phyloP scores from a whole-genome alignment of 2,113 vertebrate species.

The Tretioscincus oriximinensis region DNA sequence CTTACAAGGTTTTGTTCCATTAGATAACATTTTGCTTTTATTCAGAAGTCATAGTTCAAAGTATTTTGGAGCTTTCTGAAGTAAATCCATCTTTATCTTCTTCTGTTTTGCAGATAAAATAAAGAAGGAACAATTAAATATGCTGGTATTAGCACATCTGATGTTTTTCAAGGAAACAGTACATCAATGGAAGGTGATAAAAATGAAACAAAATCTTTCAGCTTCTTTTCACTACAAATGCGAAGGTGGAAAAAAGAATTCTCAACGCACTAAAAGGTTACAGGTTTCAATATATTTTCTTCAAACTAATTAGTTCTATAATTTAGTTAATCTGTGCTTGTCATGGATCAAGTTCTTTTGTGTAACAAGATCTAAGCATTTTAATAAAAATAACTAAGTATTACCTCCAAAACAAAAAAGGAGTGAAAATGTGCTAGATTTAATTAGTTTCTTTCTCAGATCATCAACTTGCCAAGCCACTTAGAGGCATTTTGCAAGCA shows the following conservation, averaged over 20 bases:
- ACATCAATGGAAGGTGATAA: slow-evolving; percentile 22
- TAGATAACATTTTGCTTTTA: not conserved
- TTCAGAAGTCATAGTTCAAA: not conserved
- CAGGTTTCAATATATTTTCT: slow-evolving; percentile 16
- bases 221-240: slow-evolving; percentile 30
- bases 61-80: not conserved
- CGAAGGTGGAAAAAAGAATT: not conserved
- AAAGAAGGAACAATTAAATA: not conserved
- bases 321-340: slow-evolving; percentile 14
- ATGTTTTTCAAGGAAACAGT: slow-evolving; percentile 19
- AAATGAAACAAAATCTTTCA: not conserved
- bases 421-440: not conserved
- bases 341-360: not conserved
- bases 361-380: not conserved
- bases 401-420: slow-evolving; percentile 6
- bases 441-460: not conserved
- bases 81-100: slow-evolving; percentile 12
- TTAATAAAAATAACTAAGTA: not conserved
- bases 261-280: not conserved
- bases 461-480: slow-evolving; percentile 11
- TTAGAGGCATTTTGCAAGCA: slow-evolving; percentile 17
- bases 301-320: not conserved
- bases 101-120: not conserved
- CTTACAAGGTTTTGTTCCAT: not conserved
- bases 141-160: not conserved